Percentiles rank a stretch among this genome's conserved stretches.
These are phyloP conservation scores for Tautogolabrus adspersus DNA, from an alignment of 2,113 vertebrate genomes.

Conservation along the genomic window DNA sequence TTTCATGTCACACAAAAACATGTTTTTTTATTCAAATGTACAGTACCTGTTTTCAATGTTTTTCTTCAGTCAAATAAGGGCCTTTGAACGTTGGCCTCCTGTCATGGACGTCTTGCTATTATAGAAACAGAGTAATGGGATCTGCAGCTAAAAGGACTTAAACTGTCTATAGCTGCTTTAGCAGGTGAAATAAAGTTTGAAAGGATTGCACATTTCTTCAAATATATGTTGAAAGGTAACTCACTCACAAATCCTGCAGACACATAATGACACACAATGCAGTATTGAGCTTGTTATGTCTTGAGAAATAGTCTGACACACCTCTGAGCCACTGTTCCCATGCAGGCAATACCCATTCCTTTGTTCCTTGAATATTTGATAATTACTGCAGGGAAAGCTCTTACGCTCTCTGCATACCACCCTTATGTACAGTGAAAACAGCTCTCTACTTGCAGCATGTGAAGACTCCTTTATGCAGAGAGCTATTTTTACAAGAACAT, in stretches of 20 bases:
- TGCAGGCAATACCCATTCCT: slow-evolving; percentile 51
- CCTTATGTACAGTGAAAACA: slow-evolving; percentile 24
- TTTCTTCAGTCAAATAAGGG: no score
- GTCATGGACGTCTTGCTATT: no score
- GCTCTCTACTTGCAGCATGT: slow-evolving; percentile 15
- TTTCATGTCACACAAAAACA: no score
- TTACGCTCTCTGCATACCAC: slow-evolving; percentile 27
- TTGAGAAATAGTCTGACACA: slow-evolving; percentile 36
- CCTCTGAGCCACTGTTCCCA: slow-evolving; percentile 55
- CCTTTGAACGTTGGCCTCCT: no score
- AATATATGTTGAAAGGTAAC: no score
- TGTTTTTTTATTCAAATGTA: no score
- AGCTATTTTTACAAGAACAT: slow-evolving; percentile 15
- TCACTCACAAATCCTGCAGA: no score
- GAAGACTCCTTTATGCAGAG: slow-evolving; percentile 30
- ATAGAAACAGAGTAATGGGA: no score
- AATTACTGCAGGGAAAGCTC: slow-evolving; percentile 38
- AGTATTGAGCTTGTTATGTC: slow-evolving; percentile 7
- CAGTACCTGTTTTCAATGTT: no score
- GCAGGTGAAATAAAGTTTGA: not conserved
- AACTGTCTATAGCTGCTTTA: not conserved
- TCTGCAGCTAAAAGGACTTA: not conserved
- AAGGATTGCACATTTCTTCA: no score
- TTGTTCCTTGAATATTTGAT: slow-evolving; percentile 71
- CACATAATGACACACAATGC: no score